A percentile compares a stretch with the other conserved stretches of the same genome.
Conservation (phyloP, 30 jellyfish, hydroid and myxozoan genomes). For the Chrysaora quinquecirrha region DNA sequence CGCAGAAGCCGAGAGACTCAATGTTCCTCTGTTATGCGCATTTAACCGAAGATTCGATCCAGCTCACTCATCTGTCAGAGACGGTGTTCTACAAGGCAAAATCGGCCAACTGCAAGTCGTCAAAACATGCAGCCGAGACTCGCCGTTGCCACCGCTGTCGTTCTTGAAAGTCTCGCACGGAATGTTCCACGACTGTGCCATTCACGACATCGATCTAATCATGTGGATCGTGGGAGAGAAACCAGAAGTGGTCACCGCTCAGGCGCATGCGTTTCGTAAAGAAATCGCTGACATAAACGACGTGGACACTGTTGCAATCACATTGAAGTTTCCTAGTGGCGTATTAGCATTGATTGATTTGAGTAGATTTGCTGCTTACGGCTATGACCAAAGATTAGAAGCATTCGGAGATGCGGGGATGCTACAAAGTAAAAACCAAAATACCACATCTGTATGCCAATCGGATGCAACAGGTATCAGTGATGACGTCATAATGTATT, state of each 20-base stretch:
- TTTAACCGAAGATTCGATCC: constrained; percentile 98
- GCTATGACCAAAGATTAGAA: constrained; percentile 97
- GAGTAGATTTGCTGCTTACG: constrained; percentile 91
- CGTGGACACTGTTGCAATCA: constrained; percentile 88
- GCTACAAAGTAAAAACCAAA: constrained; percentile 82
- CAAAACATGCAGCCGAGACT: constrained; percentile 91
- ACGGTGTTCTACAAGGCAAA: constrained; percentile 79
- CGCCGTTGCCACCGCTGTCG: constrained; percentile 90
- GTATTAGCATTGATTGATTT: constrained; percentile 78
- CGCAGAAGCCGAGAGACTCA: constrained; percentile 70
- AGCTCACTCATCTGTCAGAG: constrained; percentile 74
- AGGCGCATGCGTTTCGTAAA: constrained; percentile 78
- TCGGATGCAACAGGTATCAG: constrained; percentile 71
- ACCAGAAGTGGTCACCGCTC: constrained; percentile 79
- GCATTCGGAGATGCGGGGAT: constrained; percentile 93
- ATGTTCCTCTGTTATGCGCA: constrained; percentile 90
- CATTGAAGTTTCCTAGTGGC: constrained; percentile 93
- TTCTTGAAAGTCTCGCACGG: constrained; percentile 92
- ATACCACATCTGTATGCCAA: constrained; percentile 43
- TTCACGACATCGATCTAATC: constrained; percentile 91
- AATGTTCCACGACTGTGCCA: constrained; percentile 94
- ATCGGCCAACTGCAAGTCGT: constrained; percentile 87
- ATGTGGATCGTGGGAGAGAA: constrained; percentile 87
- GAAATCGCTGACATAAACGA: constrained; percentile 76
- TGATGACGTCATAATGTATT: constrained; percentile 49